Percentiles rank a stretch among this genome's conserved stretches.
Conservation (phyloP, 2,888 invertebrate species). For the Ctenicera cuprea region DNA sequence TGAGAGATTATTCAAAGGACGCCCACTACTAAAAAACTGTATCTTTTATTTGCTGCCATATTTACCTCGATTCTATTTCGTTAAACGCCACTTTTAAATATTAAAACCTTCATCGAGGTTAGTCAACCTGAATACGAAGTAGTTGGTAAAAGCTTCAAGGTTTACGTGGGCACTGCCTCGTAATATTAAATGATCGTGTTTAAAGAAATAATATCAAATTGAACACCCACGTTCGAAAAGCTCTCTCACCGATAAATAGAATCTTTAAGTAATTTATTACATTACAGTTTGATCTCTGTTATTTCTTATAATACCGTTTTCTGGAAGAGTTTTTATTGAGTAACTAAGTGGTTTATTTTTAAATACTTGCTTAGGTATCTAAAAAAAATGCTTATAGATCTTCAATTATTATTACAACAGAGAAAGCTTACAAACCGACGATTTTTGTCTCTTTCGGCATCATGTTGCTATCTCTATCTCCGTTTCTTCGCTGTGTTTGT, state of each 20-base stretch:
- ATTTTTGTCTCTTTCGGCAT: no score
- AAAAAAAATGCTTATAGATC: not conserved
- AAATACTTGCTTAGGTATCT: not conserved
- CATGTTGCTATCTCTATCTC: no score
- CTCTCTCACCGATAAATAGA: not conserved
- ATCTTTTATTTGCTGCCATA: no score
- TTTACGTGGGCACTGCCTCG: constrained; percentile 20
- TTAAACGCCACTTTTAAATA: not conserved
- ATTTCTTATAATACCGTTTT: not conserved
- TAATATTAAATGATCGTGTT: constrained; percentile 16
- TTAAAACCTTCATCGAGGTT: not conserved
- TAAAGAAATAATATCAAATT: constrained; percentile 21
- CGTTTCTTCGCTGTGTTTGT: no score
- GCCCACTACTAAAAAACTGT: no score
- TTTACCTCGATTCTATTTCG: no score
- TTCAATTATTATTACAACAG: no score
- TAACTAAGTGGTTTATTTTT: not conserved
- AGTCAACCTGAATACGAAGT: constrained; percentile 3
- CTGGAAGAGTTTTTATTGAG: not conserved
- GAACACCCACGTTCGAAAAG: constrained; percentile 5
- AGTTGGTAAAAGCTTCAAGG: constrained; percentile 7
- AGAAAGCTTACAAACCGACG: no score
- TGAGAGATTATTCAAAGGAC: no score
- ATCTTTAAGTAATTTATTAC: constrained; percentile 2
- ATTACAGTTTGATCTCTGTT: not conserved